phyloP scores from a whole-genome alignment of 2,797 vertebrate species.

The Micromesistius poutassou region DNA sequence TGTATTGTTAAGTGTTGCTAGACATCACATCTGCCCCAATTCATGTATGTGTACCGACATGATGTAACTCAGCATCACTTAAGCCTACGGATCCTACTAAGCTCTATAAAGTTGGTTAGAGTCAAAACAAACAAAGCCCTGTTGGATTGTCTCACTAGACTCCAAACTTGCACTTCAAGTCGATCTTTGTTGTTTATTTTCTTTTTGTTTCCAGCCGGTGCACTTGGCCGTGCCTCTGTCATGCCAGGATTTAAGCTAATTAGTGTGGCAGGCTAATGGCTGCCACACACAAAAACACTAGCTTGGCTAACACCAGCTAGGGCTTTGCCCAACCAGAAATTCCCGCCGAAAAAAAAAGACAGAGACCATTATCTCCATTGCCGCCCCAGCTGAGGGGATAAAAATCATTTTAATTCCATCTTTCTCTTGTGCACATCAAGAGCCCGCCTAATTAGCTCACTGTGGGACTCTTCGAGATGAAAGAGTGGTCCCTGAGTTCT shows the following conservation, averaged over 20 bases:
- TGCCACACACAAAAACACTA: conserved; percentile 57
- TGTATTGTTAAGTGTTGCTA: background rate
- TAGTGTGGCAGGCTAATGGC: conserved; percentile 59
- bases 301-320: conserved; percentile 50
- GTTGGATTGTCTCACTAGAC: conserved; percentile 49
- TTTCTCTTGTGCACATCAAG: conserved; percentile 36
- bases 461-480: conserved; percentile 38
- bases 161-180: conserved; percentile 48
- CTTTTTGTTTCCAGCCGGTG: conserved; percentile 54
- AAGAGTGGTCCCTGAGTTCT: conserved; percentile 29
- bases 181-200: conserved; percentile 35
- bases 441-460: conserved; percentile 50
- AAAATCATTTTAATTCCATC: conserved; percentile 58
- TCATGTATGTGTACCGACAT: background rate
- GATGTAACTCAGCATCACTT: background rate
- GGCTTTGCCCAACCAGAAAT: conserved; percentile 30
- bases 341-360: conserved; percentile 32
- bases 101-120: conserved; percentile 49
- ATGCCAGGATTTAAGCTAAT: conserved; percentile 69
- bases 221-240: conserved; percentile 45
- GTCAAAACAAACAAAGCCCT: conserved; percentile 54
- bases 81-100: conserved; percentile 22
- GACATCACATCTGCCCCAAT: background rate
- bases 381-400: conserved; percentile 48
- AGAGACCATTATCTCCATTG: conserved; percentile 52